phyloP scores from a whole-genome alignment of 1,140 invertebrate species.

The Hydropsyche tenuis region DNA sequence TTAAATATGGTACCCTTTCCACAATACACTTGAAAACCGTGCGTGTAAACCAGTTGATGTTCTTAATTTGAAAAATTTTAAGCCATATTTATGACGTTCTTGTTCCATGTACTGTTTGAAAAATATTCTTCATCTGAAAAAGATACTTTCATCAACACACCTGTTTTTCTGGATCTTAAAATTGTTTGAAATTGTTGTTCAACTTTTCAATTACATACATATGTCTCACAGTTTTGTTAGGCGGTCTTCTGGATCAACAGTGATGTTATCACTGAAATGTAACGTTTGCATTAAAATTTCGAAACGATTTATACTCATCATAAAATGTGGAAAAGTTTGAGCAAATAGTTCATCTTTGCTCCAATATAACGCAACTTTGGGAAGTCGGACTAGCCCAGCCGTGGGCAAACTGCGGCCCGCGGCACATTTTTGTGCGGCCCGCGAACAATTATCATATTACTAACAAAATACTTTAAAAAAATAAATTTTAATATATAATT shows the following conservation, averaged over 20 bases:
- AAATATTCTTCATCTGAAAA: conserved; percentile 52
- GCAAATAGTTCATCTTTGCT: too few species aligned
- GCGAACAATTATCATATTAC: too few species aligned
- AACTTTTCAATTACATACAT: conserved; percentile 44
- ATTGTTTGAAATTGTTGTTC: conserved; percentile 47
- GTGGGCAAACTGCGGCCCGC: too few species aligned
- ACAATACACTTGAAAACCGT: conserved; percentile 50
- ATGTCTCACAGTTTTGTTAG: conserved; percentile 44
- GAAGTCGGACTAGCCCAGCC: too few species aligned
- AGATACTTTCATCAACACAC: conserved; percentile 54
- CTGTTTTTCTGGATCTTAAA: conserved; percentile 49
- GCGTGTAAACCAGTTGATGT: conserved; percentile 44
- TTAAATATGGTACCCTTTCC: conserved; percentile 38
- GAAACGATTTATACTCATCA: too few species aligned
- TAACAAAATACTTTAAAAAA: too few species aligned
- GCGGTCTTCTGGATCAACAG: conserved; percentile 34
- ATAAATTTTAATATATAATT: too few species aligned
- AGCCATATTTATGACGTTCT: conserved; percentile 51
- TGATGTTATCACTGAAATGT: conserved; percentile 49
- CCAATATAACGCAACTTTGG: too few species aligned
- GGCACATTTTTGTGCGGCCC: too few species aligned
- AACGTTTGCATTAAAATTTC: too few species aligned
- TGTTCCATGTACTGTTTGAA: conserved; percentile 52
- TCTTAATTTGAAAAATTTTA: conserved; percentile 52
- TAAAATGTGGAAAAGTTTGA: too few species aligned